These are phyloP conservation scores for Oreochromis niloticus DNA, from an alignment of 2,113 vertebrate species.

Conservation along the genomic window DNA sequence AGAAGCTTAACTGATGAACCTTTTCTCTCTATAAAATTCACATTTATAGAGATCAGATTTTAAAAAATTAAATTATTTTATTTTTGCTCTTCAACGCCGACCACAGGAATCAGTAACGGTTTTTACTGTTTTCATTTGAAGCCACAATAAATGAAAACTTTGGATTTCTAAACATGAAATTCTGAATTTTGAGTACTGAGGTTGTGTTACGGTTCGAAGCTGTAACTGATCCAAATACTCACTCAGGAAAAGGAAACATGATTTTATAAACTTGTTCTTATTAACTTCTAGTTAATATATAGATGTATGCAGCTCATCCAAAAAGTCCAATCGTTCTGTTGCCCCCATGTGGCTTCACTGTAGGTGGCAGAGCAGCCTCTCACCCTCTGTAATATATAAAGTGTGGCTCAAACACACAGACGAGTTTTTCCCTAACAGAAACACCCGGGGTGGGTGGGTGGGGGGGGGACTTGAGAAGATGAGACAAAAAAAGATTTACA, in stretches of 20 bases:
- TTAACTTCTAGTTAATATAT: neutral
- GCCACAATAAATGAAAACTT: neutral
- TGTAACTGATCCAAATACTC: neutral
- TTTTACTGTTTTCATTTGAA: neutral
- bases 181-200: neutral
- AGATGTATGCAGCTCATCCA: neutral
- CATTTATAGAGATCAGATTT: fast-evolving
- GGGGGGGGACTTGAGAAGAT: neutral
- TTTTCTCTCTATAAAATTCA: neutral
- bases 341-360: neutral
- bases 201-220: neutral
- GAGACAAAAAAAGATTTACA: neutral
- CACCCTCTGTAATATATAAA: neutral
- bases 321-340: fast-evolving
- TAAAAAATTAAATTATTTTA: fast-evolving
- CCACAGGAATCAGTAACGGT: neutral
- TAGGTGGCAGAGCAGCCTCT: fast-evolving
- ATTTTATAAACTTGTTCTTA: neutral
- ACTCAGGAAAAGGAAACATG: neutral
- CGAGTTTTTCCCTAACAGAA: neutral
- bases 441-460: neutral
- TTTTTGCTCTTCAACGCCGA: neutral
- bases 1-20: fast-evolving
- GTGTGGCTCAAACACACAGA: fast-evolving
- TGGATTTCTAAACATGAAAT: neutral